A percentile compares a stretch with the other conserved stretches of the same genome.
Evolutionary conservation across 1,140 invertebrate genomes (phyloP).

Genomic region (Magallana ariakensis): DNA sequence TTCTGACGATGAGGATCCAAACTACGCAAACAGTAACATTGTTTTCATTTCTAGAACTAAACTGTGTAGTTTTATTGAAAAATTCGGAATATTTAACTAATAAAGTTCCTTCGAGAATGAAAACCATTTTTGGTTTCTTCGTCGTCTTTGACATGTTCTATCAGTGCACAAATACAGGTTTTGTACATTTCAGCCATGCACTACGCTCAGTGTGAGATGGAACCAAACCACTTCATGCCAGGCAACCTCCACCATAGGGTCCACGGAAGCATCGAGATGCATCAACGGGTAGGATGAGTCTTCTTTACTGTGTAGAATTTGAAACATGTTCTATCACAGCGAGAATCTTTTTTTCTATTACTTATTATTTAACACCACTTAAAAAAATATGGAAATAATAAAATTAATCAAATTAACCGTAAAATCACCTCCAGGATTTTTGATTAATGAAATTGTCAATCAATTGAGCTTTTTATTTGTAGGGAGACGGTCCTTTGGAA

Average conservation of each 20-base stretch:
- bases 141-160: not conserved
- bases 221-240: not conserved
- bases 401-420: no score
- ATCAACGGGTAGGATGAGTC: not conserved
- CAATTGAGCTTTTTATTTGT: not conserved
- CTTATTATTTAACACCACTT: no score
- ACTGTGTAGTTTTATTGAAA: no score
- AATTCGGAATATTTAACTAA: no score
- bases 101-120: no score
- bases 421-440: no score
- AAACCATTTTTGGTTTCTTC: no score
- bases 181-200: not conserved
- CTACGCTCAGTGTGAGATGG: not conserved
- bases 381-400: no score
- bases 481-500: not conserved
- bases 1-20: not conserved
- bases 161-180: not conserved
- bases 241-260: not conserved
- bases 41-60: no score
- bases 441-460: no score
- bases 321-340: not conserved
- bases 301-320: not conserved
- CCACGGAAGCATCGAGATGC: not conserved
- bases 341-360: no score
- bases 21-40: constrained; percentile 2